Base-by-base conservation (phyloP, 1,140 invertebrate species). In the Ridgeia piscesae region DNA sequence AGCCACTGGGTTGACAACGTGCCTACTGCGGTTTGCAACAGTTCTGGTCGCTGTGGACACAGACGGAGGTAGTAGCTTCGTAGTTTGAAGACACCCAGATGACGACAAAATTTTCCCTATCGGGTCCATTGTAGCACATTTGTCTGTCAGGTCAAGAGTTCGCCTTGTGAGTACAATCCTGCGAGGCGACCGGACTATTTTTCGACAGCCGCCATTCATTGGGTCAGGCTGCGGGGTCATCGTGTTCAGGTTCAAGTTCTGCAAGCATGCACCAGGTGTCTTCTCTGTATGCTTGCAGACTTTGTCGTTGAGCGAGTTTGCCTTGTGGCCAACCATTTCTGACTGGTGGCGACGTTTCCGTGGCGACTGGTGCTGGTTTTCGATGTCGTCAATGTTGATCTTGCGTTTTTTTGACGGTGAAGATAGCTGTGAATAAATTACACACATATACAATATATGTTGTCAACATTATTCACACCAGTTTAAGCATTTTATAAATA, bases 181-280 rank as follows among this genome's bases (percentile, higher is more conserved):
- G 88, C 94, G 89, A 34, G 94, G 95, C n/a, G 95, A 95, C 89
- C 94, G 94, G 11, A 94, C 91, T 58, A 92, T 92, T 42, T 94
- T 94, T 17, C 93, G 90, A 50, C 93, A 94, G 11, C 92, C 88
- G 11, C 92, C 34, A 21, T 93, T 93, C 58, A 88, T 92, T 31
- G 94, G 50, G 35, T 93, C 92, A 35, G 94, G 93, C 33, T 93
- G 94, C 33, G 93, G 94, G 33, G 94, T 93, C 4, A 93, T 94
- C 48, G 93, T 94, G 34, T 92, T 93, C 33, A 92, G 91, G 17
- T 89, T 58, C 88, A 90, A 17, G n/a, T 90, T 90, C n/a, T 90
- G 89, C n/a, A 34, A 34, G n/a, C 35, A 90, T 33, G 33, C 21
- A 90, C 89, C 31, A 90, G 89, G 34, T 35, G 33, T 21, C 34